Evolutionary conservation across 37 sponge, comb jelly and placozoan species (phyloP).

Genomic region (Spongilla lacustris): DNA sequence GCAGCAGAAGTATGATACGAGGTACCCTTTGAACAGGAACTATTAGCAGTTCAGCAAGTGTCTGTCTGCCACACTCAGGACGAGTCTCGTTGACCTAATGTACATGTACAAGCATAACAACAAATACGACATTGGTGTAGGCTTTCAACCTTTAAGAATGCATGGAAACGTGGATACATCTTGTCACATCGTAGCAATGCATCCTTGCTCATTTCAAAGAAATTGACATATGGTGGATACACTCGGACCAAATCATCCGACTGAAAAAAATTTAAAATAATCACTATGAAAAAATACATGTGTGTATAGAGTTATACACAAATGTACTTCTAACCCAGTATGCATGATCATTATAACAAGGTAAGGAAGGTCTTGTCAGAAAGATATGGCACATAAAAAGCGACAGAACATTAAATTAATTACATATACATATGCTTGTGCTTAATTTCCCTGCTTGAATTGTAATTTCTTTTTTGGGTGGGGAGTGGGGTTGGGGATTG

Average conservation of each 20-base stretch:
- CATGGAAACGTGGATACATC: constrained; percentile 87
- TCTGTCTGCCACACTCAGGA: constrained; percentile 86
- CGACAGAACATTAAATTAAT: too few relatives aligned
- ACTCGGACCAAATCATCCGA: constrained; percentile 74
- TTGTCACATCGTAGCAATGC: constrained; percentile 79
- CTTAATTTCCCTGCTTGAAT: too few relatives aligned
- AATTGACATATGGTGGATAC: constrained; percentile 92
- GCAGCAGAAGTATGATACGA: constrained; percentile 83
- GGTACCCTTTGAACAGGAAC: constrained; percentile 91
- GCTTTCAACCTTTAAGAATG: constrained; percentile 80
- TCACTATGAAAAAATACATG: background rate
- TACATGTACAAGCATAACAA: background rate
- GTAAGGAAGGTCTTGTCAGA: too few relatives aligned
- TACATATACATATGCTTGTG: too few relatives aligned
- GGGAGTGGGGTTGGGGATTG: background rate
- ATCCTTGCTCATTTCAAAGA: constrained; percentile 86
- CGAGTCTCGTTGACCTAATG: constrained; percentile 65
- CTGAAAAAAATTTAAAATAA: constrained; percentile 11
- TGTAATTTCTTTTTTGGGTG: too few relatives aligned
- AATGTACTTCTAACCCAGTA: background rate
- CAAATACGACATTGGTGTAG: background rate
- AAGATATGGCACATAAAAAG: too few relatives aligned
- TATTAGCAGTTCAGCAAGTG: constrained; percentile 85
- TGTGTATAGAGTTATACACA: background rate
- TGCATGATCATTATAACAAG: too few relatives aligned